A percentile compares a stretch with the other conserved stretches of the same genome.
Evolutionary conservation across 2,888 invertebrate species (phyloP).

Genomic region (Apoda limacodes): DNA sequence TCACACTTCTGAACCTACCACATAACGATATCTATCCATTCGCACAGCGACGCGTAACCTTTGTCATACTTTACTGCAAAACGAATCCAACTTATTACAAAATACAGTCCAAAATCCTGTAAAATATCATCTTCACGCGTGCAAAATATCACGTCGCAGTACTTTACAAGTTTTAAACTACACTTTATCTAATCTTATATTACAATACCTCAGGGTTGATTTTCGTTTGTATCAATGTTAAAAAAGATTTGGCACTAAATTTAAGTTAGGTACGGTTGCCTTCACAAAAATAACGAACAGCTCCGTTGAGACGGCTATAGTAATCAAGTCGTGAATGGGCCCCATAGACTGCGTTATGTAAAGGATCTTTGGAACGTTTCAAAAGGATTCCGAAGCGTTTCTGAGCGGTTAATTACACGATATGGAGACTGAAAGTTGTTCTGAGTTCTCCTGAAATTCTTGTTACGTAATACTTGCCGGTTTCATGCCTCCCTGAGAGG

Average conservation of each 20-base stretch:
- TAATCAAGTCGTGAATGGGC: slow-evolving; percentile 55
- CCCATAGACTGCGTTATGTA: slow-evolving; percentile 52
- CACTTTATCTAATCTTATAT: no score
- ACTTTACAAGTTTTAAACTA: no score
- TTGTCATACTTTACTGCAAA: no score
- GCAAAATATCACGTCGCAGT: no score
- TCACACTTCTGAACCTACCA: no score
- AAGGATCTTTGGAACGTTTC: slow-evolving; percentile 54
- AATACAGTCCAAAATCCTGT: no score
- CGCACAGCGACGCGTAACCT: no score
- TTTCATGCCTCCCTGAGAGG: neutral
- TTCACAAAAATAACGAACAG: slow-evolving; percentile 68
- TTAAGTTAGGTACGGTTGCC: slow-evolving; percentile 53
- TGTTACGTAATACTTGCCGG: neutral
- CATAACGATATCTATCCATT: no score
- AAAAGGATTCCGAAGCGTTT: slow-evolving; percentile 46
- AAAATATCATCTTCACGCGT: no score
- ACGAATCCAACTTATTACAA: no score
- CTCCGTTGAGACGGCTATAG: slow-evolving; percentile 41
- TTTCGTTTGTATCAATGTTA: slow-evolving; percentile 15
- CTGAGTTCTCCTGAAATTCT: slow-evolving; percentile 31
- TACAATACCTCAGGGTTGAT: slow-evolving; percentile 21
- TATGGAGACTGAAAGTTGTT: slow-evolving; percentile 28
- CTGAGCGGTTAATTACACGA: slow-evolving; percentile 51
- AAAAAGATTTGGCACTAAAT: slow-evolving; percentile 7